Evolutionary conservation across 1,140 invertebrate species (phyloP).

Genomic region (Arctopsyche grandis): DNA sequence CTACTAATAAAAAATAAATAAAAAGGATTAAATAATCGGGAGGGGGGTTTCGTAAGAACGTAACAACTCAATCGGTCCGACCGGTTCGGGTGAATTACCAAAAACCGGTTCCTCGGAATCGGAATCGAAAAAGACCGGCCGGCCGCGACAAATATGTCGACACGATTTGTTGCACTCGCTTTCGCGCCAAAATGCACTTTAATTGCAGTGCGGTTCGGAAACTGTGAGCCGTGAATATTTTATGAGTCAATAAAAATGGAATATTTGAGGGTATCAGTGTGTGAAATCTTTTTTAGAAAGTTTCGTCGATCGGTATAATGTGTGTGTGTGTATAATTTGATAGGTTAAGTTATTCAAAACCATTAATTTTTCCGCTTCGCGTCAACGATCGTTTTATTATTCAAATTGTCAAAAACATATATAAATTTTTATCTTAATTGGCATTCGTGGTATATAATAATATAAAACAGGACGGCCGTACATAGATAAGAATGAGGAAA

Average conservation of each 20-base stretch:
- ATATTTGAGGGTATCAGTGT: no score
- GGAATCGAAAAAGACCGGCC: neutral
- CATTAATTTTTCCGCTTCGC: neutral
- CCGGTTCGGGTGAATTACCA: constrained; percentile 20
- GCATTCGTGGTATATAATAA: no score
- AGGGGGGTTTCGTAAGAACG: neutral
- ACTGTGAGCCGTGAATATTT: neutral
- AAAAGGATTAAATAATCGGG: constrained; percentile 7
- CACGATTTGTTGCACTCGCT: constrained; percentile 31
- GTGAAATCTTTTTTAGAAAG: no score
- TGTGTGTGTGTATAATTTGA: neutral
- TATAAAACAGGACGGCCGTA: no score
- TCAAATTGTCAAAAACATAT: no score
- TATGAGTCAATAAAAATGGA: neutral
- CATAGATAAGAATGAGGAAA: no score
- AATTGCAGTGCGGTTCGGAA: neutral
- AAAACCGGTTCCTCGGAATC: neutral
- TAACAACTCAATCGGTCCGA: constrained; percentile 37
- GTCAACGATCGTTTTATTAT: no score
- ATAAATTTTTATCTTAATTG: no score
- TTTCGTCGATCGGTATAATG: no score
- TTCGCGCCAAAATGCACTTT: neutral
- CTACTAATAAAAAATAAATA: neutral
- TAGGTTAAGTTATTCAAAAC: neutral
- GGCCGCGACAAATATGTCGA: constrained; percentile 29